These are phyloP conservation scores for Chelon auratus DNA, from an alignment of 2,797 vertebrate species.

Conservation along the genomic window DNA sequence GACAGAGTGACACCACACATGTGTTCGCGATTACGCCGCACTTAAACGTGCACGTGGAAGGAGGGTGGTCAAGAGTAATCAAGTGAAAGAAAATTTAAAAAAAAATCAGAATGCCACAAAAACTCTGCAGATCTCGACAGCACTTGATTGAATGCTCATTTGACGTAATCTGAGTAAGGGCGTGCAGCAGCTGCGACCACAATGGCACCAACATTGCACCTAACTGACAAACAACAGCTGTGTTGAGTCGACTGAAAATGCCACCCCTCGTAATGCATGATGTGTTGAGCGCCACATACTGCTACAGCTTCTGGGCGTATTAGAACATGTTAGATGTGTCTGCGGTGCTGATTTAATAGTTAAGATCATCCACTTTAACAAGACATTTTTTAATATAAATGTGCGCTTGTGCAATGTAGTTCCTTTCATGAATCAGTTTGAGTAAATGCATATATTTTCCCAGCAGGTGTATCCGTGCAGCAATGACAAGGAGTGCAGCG, in stretches of 20 bases:
- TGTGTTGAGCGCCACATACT: not conserved
- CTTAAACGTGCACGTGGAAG: conserved; percentile 1
- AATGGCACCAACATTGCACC: not conserved
- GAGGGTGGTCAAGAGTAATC: too few relatives aligned
- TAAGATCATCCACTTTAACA: not conserved
- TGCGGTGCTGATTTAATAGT: not conserved
- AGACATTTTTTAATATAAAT: not conserved
- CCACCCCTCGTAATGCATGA: not conserved
- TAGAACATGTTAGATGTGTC: too few relatives aligned
- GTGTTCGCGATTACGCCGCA: not conserved
- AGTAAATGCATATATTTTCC: not conserved
- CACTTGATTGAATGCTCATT: not conserved
- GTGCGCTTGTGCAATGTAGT: not conserved
- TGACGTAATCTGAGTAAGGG: conserved; percentile 1
- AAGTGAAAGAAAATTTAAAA: not conserved
- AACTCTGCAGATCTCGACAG: not conserved
- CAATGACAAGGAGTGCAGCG: conserved; percentile 93
- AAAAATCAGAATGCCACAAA: not conserved
- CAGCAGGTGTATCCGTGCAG: conserved; percentile 92
- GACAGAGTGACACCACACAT: conserved; percentile 1
- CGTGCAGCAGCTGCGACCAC: not conserved
- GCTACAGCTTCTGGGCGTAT: not conserved
- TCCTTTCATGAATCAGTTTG: not conserved
- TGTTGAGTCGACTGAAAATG: not conserved
- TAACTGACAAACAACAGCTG: not conserved